Percentiles rank a stretch among this genome's conserved stretches.
These are phyloP conservation scores for Syrista parreyssii DNA, from an alignment of 2,888 invertebrate genomes.

Conservation along the genomic window DNA sequence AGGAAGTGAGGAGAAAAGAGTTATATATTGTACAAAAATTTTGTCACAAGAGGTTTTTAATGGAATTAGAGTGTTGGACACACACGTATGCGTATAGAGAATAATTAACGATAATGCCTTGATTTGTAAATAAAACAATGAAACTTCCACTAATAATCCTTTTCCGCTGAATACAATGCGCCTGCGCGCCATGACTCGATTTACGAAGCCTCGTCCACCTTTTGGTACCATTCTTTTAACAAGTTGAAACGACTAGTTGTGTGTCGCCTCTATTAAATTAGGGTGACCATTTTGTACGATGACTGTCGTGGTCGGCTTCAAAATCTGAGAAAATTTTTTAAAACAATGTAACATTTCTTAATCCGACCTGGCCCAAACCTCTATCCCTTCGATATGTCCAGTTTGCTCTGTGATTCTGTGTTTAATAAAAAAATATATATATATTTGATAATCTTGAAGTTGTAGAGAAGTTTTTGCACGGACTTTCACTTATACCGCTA, in stretches of 20 bases:
- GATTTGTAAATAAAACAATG: constrained; percentile 63
- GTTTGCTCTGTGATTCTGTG: constrained; percentile 65
- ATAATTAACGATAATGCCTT: constrained; percentile 61
- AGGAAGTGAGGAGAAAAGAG: constrained; percentile 14
- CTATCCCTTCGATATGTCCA: constrained; percentile 57
- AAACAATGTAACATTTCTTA: constrained; percentile 51
- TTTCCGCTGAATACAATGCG: constrained; percentile 39
- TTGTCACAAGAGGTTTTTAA: constrained; percentile 41
- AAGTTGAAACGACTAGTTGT: not conserved
- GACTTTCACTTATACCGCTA: not conserved
- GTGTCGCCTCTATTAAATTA: not conserved
- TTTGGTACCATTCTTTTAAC: constrained; percentile 48
- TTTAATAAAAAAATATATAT: constrained; percentile 58
- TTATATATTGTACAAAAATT: constrained; percentile 43
- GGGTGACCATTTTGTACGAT: constrained; percentile 43
- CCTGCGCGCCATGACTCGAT: constrained; percentile 22
- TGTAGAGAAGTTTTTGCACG: constrained; percentile 8
- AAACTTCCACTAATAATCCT: constrained; percentile 55
- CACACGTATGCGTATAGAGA: constrained; percentile 6
- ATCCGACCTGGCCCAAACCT: not conserved
- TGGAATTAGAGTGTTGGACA: constrained; percentile 47
- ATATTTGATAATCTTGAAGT: constrained; percentile 48
- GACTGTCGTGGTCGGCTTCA: constrained; percentile 5
- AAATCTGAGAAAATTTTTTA: constrained; percentile 15
- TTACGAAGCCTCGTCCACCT: constrained; percentile 27